phyloP scores from a whole-genome alignment of 1,140 invertebrate genomes.

The Phenacoccus solenopsis region DNA sequence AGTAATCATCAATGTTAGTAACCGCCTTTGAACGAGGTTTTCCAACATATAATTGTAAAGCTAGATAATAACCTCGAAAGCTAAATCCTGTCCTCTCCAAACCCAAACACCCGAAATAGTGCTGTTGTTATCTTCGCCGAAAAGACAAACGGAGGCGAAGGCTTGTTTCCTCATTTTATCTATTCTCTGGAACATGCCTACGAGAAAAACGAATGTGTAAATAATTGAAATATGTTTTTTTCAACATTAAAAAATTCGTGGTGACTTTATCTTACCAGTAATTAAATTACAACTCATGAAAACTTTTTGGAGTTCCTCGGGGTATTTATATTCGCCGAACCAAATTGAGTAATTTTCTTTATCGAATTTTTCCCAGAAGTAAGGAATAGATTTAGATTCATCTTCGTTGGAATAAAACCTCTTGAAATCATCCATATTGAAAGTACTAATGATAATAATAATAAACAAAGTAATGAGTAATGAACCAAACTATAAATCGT shows the following conservation, averaged over 20 bases:
- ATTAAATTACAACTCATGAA: conserved; percentile 97
- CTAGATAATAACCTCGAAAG: conserved; percentile 56
- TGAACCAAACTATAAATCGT: too few species aligned
- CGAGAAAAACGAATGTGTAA: conserved; percentile 24
- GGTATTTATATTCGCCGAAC: conserved; percentile 94
- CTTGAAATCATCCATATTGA: conserved; percentile 96
- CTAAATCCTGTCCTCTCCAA: conserved; percentile 90
- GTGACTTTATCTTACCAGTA: conserved; percentile 43
- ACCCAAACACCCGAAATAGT: conserved; percentile 93
- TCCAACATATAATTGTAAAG: too few species aligned
- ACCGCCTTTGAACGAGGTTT: not conserved
- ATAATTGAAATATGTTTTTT: too few species aligned
- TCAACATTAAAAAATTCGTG: too few species aligned
- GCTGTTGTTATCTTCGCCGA: conserved; percentile 84
- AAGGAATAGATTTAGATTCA: conserved; percentile 82
- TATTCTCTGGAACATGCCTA: conserved; percentile 91
- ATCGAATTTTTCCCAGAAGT: conserved; percentile 99
- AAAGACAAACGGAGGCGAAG: conserved; percentile 86
- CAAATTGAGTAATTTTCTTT: conserved; percentile 94
- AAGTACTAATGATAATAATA: conserved; percentile 58
- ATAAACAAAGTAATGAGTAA: too few species aligned
- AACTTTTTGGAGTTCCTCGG: conserved; percentile 77
- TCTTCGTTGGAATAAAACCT: conserved; percentile 94
- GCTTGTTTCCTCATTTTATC: conserved; percentile 96
- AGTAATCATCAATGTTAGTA: not conserved